phyloP scores from a whole-genome alignment of 2,888 invertebrate species.

The Leptopilina myrica region DNA sequence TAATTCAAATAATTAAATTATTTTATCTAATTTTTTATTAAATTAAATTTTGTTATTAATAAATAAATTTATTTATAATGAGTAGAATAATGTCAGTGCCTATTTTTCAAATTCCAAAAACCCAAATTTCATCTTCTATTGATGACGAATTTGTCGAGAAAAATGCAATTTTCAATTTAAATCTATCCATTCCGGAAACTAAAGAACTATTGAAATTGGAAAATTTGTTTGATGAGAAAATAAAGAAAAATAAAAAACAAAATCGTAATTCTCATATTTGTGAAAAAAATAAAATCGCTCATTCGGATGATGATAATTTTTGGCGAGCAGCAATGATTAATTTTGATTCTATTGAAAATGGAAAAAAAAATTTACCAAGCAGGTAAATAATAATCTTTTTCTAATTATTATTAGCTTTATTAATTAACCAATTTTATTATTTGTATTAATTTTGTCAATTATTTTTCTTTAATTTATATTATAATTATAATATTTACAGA shows the following conservation, averaged over 20 bases:
- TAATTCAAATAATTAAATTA: too few relatives aligned
- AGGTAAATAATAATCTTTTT: neutral
- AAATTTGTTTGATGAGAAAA: slow-evolving; percentile 6
- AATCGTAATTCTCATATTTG: slow-evolving; percentile 59
- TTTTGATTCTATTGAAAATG: neutral
- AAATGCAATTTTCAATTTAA: slow-evolving; percentile 67
- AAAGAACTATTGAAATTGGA: slow-evolving; percentile 51
- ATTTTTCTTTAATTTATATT: too few relatives aligned
- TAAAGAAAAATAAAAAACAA: slow-evolving; percentile 10
- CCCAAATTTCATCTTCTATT: slow-evolving; percentile 54
- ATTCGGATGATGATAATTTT: slow-evolving; percentile 64
- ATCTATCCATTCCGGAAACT: slow-evolving; percentile 62
- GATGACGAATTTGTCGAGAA: slow-evolving; percentile 61
- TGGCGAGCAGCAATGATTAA: slow-evolving; percentile 57
- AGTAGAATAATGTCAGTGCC: slow-evolving; percentile 65
- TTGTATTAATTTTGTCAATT: too few relatives aligned
- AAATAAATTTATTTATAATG: slow-evolving; percentile 53
- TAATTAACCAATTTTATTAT: neutral
- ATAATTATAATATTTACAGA: neutral
- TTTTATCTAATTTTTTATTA: too few relatives aligned
- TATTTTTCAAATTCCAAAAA: slow-evolving; percentile 61
- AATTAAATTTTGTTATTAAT: neutral
- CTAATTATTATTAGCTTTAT: neutral
- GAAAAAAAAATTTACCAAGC: neutral
- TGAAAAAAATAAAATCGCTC: slow-evolving; percentile 55